Base-by-base conservation (phyloP, 2,113 vertebrate genomes). In the Pangasianodon gigas region DNA sequence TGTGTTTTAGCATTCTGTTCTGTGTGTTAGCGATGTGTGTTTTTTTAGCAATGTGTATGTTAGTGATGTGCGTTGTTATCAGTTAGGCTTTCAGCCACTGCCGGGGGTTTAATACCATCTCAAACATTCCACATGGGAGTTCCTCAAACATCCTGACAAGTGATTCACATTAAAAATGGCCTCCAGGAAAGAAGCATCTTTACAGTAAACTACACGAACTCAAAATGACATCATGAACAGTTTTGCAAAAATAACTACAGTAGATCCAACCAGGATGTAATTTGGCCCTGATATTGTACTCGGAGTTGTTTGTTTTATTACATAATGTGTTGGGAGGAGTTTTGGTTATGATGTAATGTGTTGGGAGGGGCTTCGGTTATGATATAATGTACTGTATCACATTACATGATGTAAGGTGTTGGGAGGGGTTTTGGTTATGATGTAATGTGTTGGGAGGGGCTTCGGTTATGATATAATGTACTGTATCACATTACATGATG, bases 21-120 rank as follows among this genome's bases (percentile, higher is more conserved):
- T 24, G 9, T 67, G 62, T 67, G 26, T 67, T 37, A 37, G 37
- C 37, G 37, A 9, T 69, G n/a, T 69, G n/a, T 65, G 24, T 62
- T 13, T 58, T 58, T 58, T 65, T 65, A 29, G 62, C 19, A 26
- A 65, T 65, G 26, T 69, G n/a, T 29, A 7, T 69, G 67, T 69
- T 32, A 37, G n/a, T 69, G 29, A 54, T 54, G 62, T 18, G 62
- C 37, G 46, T 37, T 52, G 29, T 52, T 86, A 86, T 71, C 65
- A 54, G 85, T 52, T 86, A 24, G 85, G 65, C 46, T 71, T 71
- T 37, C 29, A 86, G 29, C n/a, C 85, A 71, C 18, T 37, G 29
- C 46, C 29, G 8, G 62, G 24, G 60, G 24, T 29, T 65, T 65
- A 37, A 65, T 7, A 69, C 3, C 29, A 14, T 67, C 26, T 10